Conservation (phyloP, 2,797 vertebrate genomes). For the Potorous gilbertii region DNA sequence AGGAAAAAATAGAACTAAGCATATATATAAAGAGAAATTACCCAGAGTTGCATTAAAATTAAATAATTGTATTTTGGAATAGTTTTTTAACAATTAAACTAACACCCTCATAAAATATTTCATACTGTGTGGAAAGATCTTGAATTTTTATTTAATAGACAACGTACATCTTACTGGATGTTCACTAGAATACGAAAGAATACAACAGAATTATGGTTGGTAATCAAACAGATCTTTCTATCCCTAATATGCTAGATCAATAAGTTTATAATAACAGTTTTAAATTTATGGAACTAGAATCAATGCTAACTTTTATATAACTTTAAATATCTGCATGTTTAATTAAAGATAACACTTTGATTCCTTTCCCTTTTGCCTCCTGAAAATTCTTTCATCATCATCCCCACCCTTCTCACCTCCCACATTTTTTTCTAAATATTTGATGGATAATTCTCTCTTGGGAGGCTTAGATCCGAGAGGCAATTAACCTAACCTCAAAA, state of each 20-base stretch:
- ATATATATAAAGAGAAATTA: background rate
- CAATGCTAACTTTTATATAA: background rate
- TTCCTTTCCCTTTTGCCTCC: constrained; percentile 19
- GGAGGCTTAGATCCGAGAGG: constrained; percentile 64
- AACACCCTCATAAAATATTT: background rate
- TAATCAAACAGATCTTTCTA: background rate
- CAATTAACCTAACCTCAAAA: constrained; percentile 69
- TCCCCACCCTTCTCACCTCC: background rate
- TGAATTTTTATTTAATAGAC: background rate
- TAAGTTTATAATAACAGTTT: background rate
- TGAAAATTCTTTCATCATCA: constrained; percentile 48
- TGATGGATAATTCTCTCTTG: constrained; percentile 54
- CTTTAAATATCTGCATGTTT: background rate
- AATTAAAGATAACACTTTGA: background rate
- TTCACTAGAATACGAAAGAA: background rate
- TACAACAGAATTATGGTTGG: background rate
- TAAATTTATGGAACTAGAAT: background rate
- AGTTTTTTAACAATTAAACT: background rate
- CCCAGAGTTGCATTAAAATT: background rate
- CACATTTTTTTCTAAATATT: constrained; percentile 49
- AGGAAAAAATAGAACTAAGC: background rate
- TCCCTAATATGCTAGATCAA: background rate
- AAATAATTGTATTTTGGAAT: background rate
- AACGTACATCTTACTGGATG: background rate
- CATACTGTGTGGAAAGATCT: background rate